Base-by-base conservation (phyloP, 92 coral and sea anemone species). In the Anthopleura xanthogrammica region DNA sequence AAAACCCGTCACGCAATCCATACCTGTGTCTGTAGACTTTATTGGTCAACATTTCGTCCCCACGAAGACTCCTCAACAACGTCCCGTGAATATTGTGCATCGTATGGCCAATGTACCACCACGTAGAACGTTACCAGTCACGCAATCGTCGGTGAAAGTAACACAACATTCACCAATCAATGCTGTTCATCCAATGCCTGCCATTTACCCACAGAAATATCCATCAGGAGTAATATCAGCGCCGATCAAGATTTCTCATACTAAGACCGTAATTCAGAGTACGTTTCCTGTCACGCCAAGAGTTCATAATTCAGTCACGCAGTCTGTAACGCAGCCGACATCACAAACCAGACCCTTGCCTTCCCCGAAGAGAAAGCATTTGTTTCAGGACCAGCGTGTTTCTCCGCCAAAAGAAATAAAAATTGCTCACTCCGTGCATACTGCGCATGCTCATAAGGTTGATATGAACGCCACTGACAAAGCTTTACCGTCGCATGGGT, bases 1-100 rank as follows among this genome's bases (percentile, higher is more conserved):
- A 39, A 52, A 52, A 14, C 73, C 74, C 12, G 83, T 85, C 78
- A 85, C 83, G 75, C 88, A 85, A 83, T 83, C 86, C 60, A 74
- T n/a, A 50, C 87, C 82, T 20, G 83, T 80, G 24, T 43, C 79
- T n/a, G 56, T n/a, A 50, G 77, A 41, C 12, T 64, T 68, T 17
- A 62, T 48, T 43, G 52, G 55, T 52, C 84, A 66, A 19, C 84
- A 70, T 50, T 64, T 68, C 77, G 50, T 81, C 73, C 39, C 79
- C 41, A 13, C 66, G 29, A 83, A 73, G 22, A 77, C 41, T 70
- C 16, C 77, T 41, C 84, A 66, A 40, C 77, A 71, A 50, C 66
- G 23, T 39, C 86, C 78, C 42, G 64, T 39, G 56, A 55, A 17
- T 54, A 48, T 52, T 23, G 54, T 36, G 23, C 85, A 81, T 29